Percentiles rank a stretch among this genome's conserved stretches.
These are phyloP conservation scores for Donacobius atricapilla DNA, from an alignment of 2,113 vertebrate genomes.

Conservation along the genomic window DNA sequence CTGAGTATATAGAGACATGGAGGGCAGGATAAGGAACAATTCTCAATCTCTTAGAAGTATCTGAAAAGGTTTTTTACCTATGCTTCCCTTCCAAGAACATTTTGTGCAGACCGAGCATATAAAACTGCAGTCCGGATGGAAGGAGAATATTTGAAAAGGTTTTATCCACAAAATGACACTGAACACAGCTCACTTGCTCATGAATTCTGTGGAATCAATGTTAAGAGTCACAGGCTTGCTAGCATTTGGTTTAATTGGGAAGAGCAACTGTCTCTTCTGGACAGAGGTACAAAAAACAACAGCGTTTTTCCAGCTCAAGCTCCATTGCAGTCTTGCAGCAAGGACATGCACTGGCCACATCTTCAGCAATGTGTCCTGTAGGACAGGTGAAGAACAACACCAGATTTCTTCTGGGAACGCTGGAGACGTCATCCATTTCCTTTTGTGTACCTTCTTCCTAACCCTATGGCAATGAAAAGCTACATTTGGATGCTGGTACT, in stretches of 20 bases:
- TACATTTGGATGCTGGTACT: neutral
- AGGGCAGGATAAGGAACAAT: neutral
- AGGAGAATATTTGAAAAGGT: neutral
- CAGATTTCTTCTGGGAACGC: neutral
- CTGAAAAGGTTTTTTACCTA: neutral
- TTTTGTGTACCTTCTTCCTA: neutral
- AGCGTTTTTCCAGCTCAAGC: neutral
- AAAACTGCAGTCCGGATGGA: neutral
- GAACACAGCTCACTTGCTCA: neutral
- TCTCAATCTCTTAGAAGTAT: neutral
- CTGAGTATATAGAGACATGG: neutral
- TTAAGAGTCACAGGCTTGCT: neutral
- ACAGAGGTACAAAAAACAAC: neutral
- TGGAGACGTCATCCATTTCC: neutral
- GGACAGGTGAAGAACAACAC: neutral
- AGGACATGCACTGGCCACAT: neutral
- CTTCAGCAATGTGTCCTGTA: neutral
- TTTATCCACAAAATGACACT: neutral
- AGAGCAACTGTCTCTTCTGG: neutral
- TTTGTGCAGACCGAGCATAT: neutral
- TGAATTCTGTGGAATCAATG: neutral
- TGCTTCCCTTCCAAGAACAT: neutral
- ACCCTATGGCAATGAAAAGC: neutral
- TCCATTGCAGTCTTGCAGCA: neutral
- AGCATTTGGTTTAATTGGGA: neutral